Evolutionary conservation across 2,797 vertebrate species (phyloP).

Genomic region (Thripadectes ignobilis): DNA sequence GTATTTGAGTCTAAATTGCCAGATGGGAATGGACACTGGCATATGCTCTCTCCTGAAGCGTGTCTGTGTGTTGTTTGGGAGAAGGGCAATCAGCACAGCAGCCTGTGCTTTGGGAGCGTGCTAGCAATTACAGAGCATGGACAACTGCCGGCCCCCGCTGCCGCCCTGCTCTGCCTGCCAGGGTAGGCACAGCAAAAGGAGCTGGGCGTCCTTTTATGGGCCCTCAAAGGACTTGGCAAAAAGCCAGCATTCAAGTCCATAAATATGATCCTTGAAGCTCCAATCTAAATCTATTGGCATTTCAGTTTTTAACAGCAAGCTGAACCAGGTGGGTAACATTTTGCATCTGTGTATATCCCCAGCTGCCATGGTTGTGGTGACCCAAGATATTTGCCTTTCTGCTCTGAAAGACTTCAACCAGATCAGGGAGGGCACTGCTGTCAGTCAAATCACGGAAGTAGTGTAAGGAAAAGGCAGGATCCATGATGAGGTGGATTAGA

Average conservation of each 20-base stretch:
- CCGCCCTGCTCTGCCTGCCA: not conserved
- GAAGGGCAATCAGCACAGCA: not conserved
- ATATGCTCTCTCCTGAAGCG: not conserved
- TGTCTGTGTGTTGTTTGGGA: constrained; percentile 21
- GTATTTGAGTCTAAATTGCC: constrained; percentile 1
- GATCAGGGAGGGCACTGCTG: not conserved
- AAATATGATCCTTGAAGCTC: not conserved
- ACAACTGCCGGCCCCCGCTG: not conserved
- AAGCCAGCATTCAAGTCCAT: not conserved
- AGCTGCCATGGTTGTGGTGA: not conserved
- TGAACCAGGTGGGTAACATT: not conserved
- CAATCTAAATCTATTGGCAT: not conserved
- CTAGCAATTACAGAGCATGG: not conserved
- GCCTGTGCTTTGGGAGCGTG: not conserved
- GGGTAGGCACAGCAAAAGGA: not conserved
- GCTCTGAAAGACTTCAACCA: not conserved
- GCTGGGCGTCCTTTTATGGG: not conserved
- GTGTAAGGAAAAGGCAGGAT: not conserved
- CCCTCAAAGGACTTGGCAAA: not conserved
- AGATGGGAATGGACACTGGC: constrained; percentile 22
- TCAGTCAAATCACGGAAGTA: not conserved
- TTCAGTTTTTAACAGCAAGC: not conserved
- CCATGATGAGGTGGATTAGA: not conserved
- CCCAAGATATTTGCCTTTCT: not conserved
- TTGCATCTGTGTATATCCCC: not conserved